phyloP scores from a whole-genome alignment of 1,140 invertebrate genomes.

The Ditylenchus dipsaci region DNA sequence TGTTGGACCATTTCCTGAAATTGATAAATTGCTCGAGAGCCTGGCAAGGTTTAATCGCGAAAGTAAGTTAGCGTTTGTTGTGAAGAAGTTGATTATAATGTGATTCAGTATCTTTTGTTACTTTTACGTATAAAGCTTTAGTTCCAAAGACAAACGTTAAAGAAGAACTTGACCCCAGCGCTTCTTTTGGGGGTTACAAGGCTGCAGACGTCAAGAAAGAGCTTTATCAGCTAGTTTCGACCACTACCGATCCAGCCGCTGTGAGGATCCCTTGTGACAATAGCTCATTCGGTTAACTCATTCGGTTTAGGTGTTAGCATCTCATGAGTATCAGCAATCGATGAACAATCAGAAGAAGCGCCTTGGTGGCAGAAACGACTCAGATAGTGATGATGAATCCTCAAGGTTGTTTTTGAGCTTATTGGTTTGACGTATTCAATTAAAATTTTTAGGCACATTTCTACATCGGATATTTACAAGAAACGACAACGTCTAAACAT shows the following conservation, averaged over 20 bases:
- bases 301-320: constrained; percentile 33
- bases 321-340: constrained; percentile 35
- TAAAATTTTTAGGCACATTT: background rate
- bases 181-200: constrained; percentile 42
- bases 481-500: background rate
- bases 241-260: constrained; percentile 52
- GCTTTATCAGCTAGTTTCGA: constrained; percentile 53
- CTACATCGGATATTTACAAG: background rate
- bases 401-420: background rate
- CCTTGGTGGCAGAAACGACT: constrained; percentile 17
- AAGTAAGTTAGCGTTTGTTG: constrained; percentile 41
- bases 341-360: constrained; percentile 7
- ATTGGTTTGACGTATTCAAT: no score
- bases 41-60: constrained; percentile 42
- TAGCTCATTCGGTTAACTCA: background rate
- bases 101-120: background rate
- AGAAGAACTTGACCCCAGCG: constrained; percentile 43
- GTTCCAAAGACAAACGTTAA: constrained; percentile 36
- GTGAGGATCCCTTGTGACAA: constrained; percentile 27
- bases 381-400: constrained; percentile 33
- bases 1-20: constrained; percentile 51
- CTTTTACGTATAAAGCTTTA: constrained; percentile 33
- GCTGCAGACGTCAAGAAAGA: constrained; percentile 56
- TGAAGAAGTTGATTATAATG: constrained; percentile 14
- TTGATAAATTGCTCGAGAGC: constrained; percentile 46